phyloP scores from a whole-genome alignment of 1,140 invertebrate species.

The Euschistus heros region DNA sequence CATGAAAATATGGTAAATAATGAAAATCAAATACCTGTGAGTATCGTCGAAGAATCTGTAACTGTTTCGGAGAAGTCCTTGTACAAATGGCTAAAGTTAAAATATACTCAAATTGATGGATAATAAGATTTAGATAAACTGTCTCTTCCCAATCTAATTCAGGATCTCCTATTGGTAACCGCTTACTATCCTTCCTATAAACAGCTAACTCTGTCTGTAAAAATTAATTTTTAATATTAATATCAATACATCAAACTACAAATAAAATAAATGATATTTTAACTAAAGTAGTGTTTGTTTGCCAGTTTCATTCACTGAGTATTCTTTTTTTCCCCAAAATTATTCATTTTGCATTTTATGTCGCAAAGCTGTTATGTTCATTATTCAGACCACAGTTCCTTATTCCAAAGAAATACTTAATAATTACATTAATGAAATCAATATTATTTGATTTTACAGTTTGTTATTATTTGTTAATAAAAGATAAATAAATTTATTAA shows the following conservation, averaged over 20 bases:
- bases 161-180: constrained; percentile 86
- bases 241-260: neutral
- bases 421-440: too few species aligned
- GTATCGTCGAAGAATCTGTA: constrained; percentile 87
- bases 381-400: too few species aligned
- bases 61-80: constrained; percentile 89
- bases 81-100: constrained; percentile 95
- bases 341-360: too few species aligned
- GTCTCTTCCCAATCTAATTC: constrained; percentile 99
- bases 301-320: too few species aligned
- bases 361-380: too few species aligned
- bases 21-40: constrained; percentile 52
- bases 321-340: too few species aligned
- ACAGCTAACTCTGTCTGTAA: constrained; percentile 84
- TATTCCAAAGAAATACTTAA: too few species aligned
- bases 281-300: too few species aligned
- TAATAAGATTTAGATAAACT: constrained; percentile 94
- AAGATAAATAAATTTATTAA: too few species aligned
- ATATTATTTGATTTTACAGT: too few species aligned
- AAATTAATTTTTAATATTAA: constrained; percentile 20
- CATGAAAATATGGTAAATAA: too few species aligned
- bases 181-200: constrained; percentile 91
- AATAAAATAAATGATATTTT: neutral
- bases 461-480: too few species aligned
- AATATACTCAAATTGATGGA: constrained; percentile 97